phyloP scores from a whole-genome alignment of 1,140 invertebrate species.

The Drosophila ananassae region DNA sequence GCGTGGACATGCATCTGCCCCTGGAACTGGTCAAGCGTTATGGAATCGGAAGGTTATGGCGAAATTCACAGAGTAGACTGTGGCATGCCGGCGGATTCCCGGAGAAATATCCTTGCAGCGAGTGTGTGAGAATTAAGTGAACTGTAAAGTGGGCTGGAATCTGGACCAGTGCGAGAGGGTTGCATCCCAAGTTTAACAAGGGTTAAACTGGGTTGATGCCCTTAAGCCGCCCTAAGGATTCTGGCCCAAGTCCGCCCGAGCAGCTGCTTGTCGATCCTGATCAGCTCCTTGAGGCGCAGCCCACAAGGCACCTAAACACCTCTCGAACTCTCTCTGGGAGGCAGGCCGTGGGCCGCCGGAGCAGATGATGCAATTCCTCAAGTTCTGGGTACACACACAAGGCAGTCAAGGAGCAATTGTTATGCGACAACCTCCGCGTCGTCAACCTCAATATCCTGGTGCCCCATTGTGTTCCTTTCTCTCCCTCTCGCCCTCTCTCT shows the following conservation, averaged over 20 bases:
- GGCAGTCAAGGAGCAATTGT: conserved; percentile 52
- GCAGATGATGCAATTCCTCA: conserved; percentile 68
- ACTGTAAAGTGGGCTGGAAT: conserved; percentile 64
- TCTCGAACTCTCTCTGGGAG: conserved; percentile 56
- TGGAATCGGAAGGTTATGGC: conserved; percentile 35
- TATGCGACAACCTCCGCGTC: conserved; percentile 45
- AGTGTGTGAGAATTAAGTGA: conserved; percentile 60
- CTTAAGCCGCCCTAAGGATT: conserved; percentile 50
- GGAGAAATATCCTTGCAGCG: conserved; percentile 16
- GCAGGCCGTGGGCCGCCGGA: conserved; percentile 14
- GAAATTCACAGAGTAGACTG: conserved; percentile 28
- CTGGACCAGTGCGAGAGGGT: conserved; percentile 51
- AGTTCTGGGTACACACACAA: conserved; percentile 33
- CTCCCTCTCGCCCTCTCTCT: neutral
- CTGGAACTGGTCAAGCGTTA: conserved; percentile 63
- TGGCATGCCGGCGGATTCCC: conserved; percentile 35
- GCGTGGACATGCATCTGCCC: conserved; percentile 57
- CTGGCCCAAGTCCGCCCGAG: conserved; percentile 8
- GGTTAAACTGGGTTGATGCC: conserved; percentile 67
- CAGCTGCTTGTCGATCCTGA: conserved; percentile 20
- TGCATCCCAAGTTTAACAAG: conserved; percentile 66
- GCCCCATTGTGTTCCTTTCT: conserved; percentile 34
- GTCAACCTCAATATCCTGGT: conserved; percentile 43
- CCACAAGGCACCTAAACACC: conserved; percentile 61
- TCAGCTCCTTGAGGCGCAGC: conserved; percentile 14